phyloP scores from a whole-genome alignment of 2,888 invertebrate genomes.

The Tortricodes alternella region DNA sequence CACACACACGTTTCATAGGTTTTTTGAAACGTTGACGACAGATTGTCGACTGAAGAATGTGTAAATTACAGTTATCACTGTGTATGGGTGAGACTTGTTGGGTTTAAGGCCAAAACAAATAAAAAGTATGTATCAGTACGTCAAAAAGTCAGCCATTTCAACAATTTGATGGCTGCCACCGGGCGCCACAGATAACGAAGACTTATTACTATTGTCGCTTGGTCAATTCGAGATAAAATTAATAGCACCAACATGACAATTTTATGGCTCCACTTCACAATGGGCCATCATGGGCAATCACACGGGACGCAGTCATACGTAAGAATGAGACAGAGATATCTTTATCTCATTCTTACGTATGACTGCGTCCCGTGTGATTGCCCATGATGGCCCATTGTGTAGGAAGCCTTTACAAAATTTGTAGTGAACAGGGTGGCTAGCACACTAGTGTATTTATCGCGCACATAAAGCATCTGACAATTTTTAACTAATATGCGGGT shows the following conservation, averaged over 20 bases:
- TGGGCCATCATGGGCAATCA: too few relatives aligned
- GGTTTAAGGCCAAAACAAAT: background rate
- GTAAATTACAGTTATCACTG: background rate
- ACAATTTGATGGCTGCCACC: background rate
- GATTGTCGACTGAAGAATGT: background rate
- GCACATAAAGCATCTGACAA: too few relatives aligned
- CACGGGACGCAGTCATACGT: too few relatives aligned
- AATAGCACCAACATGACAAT: background rate
- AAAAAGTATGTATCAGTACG: background rate
- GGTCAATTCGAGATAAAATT: background rate
- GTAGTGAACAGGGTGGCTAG: too few relatives aligned
- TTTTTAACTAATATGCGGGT: too few relatives aligned
- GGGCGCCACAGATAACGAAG: background rate
- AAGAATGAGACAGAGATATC: too few relatives aligned
- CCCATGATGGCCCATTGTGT: too few relatives aligned
- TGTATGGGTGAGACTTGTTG: background rate
- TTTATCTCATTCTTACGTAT: too few relatives aligned
- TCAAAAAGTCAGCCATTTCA: background rate
- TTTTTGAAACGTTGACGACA: background rate
- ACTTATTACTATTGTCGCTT: background rate
- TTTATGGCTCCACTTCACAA: background rate
- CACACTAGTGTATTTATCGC: too few relatives aligned
- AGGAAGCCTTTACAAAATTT: too few relatives aligned
- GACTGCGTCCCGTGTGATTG: too few relatives aligned
- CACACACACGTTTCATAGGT: background rate